Evolutionary conservation across 2,888 invertebrate species (phyloP).

Genomic region (Leptopilina drosophilae): DNA sequence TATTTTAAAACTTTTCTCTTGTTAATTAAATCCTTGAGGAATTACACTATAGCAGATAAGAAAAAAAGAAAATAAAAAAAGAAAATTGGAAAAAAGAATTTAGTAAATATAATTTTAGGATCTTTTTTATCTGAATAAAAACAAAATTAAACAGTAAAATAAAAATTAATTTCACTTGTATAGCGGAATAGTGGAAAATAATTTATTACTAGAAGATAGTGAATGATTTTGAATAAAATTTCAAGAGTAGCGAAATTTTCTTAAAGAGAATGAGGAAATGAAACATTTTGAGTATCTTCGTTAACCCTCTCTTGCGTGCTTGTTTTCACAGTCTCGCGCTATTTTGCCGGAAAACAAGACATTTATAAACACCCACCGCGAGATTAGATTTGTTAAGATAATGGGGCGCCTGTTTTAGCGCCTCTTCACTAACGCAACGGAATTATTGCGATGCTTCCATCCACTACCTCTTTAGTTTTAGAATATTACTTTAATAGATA

Average conservation of each 20-base stretch:
- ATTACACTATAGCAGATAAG: no score
- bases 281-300: constrained; percentile 21
- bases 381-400: constrained; percentile 77
- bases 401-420: constrained; percentile 71
- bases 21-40: no score
- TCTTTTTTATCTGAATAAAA: no score
- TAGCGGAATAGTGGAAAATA: no score
- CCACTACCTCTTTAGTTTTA: constrained; percentile 71
- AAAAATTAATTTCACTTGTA: no score
- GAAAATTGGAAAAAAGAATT: no score
- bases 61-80: no score
- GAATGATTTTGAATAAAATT: background rate
- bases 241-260: background rate
- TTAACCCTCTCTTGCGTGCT: constrained; percentile 44
- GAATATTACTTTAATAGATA: constrained; percentile 68
- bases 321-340: constrained; percentile 56
- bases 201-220: no score
- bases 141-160: no score
- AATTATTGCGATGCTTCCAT: constrained; percentile 67
- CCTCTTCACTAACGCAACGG: constrained; percentile 57
- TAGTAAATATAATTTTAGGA: no score
- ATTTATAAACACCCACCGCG: constrained; percentile 76
- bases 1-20: no score
- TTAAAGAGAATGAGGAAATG: background rate
- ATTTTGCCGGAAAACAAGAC: constrained; percentile 74